phyloP scores from a whole-genome alignment of 1,140 invertebrate genomes.

The Eciton burchellii region DNA sequence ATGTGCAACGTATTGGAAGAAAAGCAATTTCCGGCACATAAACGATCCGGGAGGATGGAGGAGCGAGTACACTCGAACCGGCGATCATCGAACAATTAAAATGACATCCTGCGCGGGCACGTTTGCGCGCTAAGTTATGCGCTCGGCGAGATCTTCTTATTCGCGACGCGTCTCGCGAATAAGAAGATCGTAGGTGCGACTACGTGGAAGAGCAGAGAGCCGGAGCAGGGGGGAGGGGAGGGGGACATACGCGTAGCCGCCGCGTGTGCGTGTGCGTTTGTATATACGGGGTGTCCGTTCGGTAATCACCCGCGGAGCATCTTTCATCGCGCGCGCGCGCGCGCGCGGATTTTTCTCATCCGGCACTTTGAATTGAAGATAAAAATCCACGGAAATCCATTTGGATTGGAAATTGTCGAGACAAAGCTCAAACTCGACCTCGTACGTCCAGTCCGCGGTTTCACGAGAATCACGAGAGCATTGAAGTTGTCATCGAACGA shows the following conservation, averaged over 20 bases:
- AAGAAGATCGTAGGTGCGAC: conserved; percentile 50
- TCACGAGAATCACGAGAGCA: background rate
- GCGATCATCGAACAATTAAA: conserved; percentile 49
- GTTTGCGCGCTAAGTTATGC: conserved; percentile 43
- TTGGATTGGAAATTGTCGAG: too few species aligned
- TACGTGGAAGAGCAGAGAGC: conserved; percentile 42
- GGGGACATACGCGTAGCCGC: conserved; percentile 1
- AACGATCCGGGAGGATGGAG: conserved; percentile 15
- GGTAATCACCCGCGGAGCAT: too few species aligned
- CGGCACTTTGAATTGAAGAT: too few species aligned
- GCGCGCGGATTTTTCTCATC: too few species aligned
- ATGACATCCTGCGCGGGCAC: conserved; percentile 38
- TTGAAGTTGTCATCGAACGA: background rate
- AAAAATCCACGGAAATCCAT: too few species aligned
- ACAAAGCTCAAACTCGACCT: background rate
- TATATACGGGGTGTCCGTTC: conserved; percentile 25
- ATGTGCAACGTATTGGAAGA: background rate
- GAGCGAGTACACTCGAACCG: conserved; percentile 19
- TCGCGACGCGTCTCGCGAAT: conserved; percentile 37
- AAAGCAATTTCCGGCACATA: conserved; percentile 41
- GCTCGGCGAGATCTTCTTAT: conserved; percentile 42
- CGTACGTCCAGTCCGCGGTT: background rate
- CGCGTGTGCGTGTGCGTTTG: conserved; percentile 6
- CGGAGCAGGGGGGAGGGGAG: conserved; percentile 18
- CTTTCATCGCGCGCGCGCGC: too few species aligned